A percentile compares a stretch with the other conserved stretches of the same genome.
These are phyloP conservation scores for Enteromius viviparus DNA, from an alignment of 2,797 vertebrate species.

Conservation along the genomic window DNA sequence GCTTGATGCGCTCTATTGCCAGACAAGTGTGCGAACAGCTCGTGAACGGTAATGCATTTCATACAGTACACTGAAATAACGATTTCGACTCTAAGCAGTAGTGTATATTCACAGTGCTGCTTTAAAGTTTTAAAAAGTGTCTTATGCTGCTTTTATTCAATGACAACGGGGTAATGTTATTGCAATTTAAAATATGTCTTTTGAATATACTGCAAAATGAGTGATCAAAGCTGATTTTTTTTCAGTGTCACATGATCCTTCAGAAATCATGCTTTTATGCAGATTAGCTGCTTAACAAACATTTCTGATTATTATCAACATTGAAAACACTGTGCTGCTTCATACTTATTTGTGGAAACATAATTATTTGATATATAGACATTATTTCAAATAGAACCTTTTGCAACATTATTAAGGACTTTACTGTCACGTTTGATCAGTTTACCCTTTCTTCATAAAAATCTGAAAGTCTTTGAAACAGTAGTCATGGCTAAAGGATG, in stretches of 20 bases:
- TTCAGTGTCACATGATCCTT: neutral
- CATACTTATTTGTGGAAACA: neutral
- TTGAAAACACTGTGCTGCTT: neutral
- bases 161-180: neutral
- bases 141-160: neutral
- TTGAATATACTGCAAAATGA: neutral
- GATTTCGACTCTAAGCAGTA: too few relatives aligned
- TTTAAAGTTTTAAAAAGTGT: neutral
- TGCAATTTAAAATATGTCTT: neutral
- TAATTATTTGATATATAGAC: neutral
- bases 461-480: neutral
- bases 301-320: neutral
- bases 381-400: neutral
- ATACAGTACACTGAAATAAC: neutral
- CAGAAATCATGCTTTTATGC: neutral
- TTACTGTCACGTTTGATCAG: neutral
- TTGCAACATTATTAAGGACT: neutral
- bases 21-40: constrained; percentile 96
- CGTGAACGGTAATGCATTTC: constrained; percentile 82
- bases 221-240: neutral
- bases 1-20: constrained; percentile 96
- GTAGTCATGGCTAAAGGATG: neutral
- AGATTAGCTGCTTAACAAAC: neutral
- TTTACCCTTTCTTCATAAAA: neutral
- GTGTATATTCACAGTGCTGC: too few relatives aligned